Base-by-base conservation (phyloP, 2,888 invertebrate genomes). In the Parnassius mnemosyne region DNA sequence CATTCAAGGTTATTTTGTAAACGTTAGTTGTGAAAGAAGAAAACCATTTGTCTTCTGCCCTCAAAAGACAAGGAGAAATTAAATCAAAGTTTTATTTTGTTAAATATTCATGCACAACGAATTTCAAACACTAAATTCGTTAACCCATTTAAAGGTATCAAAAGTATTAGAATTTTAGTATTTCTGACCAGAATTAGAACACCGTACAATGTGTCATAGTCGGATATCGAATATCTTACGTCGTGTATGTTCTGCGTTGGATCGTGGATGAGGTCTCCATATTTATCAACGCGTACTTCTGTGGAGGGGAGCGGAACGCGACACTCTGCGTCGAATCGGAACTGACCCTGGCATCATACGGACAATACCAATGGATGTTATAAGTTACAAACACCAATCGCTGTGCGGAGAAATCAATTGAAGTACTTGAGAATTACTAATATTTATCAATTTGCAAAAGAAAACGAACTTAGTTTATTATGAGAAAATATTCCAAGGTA, bases 301-400 rank as follows among this genome's bases (percentile, higher is more conserved):
- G 94, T 93, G 77, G 95, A 94, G 67, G 95, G 95, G 79, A 96
- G 93, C 82, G 94, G 94, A 76, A 94, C 92, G 81, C 93, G 94
- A 84, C 95, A 95, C 92, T 97, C 97, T 84, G 95, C 95, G 89
- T 96, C 96, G 92, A 97, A 97, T 80, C 96, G 94, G 92, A 97
- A 97, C 91, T 97, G 96, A 92, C 96, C 96, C 96, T 97, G 94
- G 71, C 79, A 82, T 82, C 82, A 82, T 74, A 82, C 72, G 75
- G 68, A 83, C 74, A 77, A 73, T 53, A 60, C 53, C 46, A 62
- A 76, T 68, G 70, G 72, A 72, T 69, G 74, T 73, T 63, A 66
- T 62, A 71, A 49, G 53, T 53, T 65, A 70, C 60, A 66, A 69
- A 69, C 68, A 64, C 49, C 56, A 46, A 56, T 65, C 67, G 74